phyloP scores from a whole-genome alignment of 2,113 vertebrate species.

The Petaurus breviceps region DNA sequence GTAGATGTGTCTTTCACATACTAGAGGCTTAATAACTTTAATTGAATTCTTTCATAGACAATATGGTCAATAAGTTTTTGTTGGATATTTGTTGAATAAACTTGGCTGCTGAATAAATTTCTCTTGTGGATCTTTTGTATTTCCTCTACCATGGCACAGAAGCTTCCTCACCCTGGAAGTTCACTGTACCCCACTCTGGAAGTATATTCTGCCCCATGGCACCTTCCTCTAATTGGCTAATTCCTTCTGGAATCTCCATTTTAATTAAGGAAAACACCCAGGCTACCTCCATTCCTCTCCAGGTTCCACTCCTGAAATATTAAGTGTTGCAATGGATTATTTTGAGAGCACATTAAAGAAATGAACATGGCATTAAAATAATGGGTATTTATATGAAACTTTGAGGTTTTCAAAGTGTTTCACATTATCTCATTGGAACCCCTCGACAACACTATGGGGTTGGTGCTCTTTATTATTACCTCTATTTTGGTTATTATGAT shows the following conservation, averaged over 20 bases:
- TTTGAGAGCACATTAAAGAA: neutral
- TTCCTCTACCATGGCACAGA: neutral
- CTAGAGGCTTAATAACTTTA: neutral
- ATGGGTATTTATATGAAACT: neutral
- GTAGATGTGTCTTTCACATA: neutral
- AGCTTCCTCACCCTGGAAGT: neutral
- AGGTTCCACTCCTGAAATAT: neutral
- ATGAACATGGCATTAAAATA: neutral
- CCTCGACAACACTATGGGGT: neutral
- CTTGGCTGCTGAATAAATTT: neutral
- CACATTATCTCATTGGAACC: neutral
- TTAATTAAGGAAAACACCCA: neutral
- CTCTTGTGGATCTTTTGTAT: neutral
- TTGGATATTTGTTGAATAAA: neutral
- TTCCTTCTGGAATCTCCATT: neutral
- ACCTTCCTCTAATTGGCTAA: neutral
- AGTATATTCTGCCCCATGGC: neutral
- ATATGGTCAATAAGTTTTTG: neutral
- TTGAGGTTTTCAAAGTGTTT: slow-evolving; percentile 26
- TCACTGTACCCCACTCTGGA: neutral
- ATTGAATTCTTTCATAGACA: neutral
- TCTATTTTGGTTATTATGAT: neutral
- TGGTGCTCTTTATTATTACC: neutral
- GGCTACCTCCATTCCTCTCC: slow-evolving; percentile 39
- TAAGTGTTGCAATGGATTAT: neutral